phyloP scores from a whole-genome alignment of 2,888 invertebrate genomes.

The Andricus quercusramuli region DNA sequence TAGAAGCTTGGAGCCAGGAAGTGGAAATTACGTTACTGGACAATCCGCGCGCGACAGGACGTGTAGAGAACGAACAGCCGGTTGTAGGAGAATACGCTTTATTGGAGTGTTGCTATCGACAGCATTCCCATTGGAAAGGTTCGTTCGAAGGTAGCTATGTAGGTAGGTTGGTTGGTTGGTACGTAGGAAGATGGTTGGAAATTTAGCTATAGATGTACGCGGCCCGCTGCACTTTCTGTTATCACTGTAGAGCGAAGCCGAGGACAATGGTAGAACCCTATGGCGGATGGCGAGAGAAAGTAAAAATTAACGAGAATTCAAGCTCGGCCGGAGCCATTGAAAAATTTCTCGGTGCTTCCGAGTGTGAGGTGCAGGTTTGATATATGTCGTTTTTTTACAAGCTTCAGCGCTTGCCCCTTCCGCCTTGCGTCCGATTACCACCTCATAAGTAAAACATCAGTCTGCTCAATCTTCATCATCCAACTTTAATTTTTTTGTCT shows the following conservation, averaged over 20 bases:
- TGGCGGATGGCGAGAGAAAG: conserved; percentile 73
- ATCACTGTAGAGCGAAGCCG: conserved; percentile 73
- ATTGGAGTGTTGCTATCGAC: conserved; percentile 76
- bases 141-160: conserved; percentile 49
- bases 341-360: conserved; percentile 72
- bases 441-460: conserved; percentile 15
- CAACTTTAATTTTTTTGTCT: not conserved
- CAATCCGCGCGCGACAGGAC: conserved; percentile 46
- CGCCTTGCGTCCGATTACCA: conserved; percentile 7
- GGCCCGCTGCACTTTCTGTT: conserved; percentile 76
- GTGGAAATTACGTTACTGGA: conserved; percentile 70
- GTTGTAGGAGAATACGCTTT: conserved; percentile 68
- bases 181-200: conserved; percentile 46
- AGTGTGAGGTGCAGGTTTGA: conserved; percentile 66
- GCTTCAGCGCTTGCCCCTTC: conserved; percentile 44
- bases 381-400: conserved; percentile 63
- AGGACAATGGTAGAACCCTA: conserved; percentile 63
- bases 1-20: conserved; percentile 47
- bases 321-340: conserved; percentile 77
- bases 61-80: conserved; percentile 54
- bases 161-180: conserved; percentile 13
- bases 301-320: conserved; percentile 78
- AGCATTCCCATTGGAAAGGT: conserved; percentile 60
- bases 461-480: not conserved
- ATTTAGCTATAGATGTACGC: conserved; percentile 54